Base-by-base conservation (phyloP, 2,888 invertebrate species). In the Meliscaeva auricollis region DNA sequence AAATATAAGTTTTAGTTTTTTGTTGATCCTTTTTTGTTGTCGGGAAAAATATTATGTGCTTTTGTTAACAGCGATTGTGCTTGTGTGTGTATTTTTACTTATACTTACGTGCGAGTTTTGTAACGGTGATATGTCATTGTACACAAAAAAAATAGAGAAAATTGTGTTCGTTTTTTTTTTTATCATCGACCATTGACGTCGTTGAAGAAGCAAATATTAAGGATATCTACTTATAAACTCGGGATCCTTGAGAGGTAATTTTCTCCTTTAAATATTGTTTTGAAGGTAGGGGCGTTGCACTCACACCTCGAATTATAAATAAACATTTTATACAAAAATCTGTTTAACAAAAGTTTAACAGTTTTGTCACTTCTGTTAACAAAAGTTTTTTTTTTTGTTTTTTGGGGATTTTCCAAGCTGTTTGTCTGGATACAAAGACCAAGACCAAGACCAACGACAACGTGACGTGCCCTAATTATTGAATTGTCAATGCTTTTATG, bases 21-120 rank as follows among this genome's bases (percentile, higher is more conserved):
- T 60, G 13, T 44, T 44, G 44, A 15, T 6, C 3, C 2, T 11
- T 6, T 35, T 4, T 17, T 56, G 17, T 58, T 58, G 44, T 30
- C 15, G 30, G 44, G 30, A 30, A 64, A 64, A 64, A 32, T 30
- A 64, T 64, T 46, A 64, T 64, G 64, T 64, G 64, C 44, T 64
- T 64, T 64, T 46, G 17, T 46, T 64, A 26, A 20, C 13, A 26
- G 38, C 8, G 15, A 0, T 8, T 35, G 35, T 35, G 58, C n/a
- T 62, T 62, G 62, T 44, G 22, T 62, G 62, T 30, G 62, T 11
- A 3, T 44, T 13, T 38, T 0, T 44, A 41, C 17, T 46, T 64
- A 17, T 46, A 30, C n/a, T 41, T 44, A 22, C 17, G 30, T 32
- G 46, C 6, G 64, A 32, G 64, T 46, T 44, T 32, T 20, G 17